Conservation (phyloP, 2,797 vertebrate species). For the Nasua narica region DNA sequence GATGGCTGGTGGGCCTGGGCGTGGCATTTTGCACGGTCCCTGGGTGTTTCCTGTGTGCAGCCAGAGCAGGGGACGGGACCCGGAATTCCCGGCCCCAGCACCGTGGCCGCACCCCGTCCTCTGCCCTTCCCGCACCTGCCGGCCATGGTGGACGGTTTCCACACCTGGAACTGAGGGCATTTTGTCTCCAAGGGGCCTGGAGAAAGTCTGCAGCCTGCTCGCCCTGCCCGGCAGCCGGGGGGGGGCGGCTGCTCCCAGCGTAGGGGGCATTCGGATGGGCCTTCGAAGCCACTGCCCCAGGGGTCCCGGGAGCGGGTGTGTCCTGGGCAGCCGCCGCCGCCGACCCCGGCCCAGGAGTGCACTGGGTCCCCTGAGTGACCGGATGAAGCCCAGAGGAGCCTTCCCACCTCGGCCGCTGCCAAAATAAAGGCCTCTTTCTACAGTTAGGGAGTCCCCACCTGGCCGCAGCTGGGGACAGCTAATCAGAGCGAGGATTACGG, state of each 20-base stretch:
- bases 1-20: accelerated
- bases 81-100: accelerated
- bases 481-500: constrained; percentile 54
- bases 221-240: accelerated
- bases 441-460: constrained; percentile 25
- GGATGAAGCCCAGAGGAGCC: background rate
- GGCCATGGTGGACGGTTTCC: background rate
- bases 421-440: background rate
- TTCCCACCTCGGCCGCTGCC: background rate
- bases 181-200: too few relatives aligned
- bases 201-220: accelerated
- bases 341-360: background rate
- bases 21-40: accelerated
- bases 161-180: background rate
- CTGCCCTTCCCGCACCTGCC: background rate
- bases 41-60: background rate
- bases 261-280: accelerated
- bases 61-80: accelerated
- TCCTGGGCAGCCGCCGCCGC: accelerated
- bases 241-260: too few relatives aligned
- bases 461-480: background rate
- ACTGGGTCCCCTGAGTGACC: background rate
- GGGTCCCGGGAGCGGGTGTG: accelerated
- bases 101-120: accelerated
- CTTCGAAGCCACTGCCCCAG: accelerated